Percentiles rank a stretch among this genome's conserved stretches.
phyloP scores from a whole-genome alignment of 2,113 vertebrate species.

The Falco punctatus region DNA sequence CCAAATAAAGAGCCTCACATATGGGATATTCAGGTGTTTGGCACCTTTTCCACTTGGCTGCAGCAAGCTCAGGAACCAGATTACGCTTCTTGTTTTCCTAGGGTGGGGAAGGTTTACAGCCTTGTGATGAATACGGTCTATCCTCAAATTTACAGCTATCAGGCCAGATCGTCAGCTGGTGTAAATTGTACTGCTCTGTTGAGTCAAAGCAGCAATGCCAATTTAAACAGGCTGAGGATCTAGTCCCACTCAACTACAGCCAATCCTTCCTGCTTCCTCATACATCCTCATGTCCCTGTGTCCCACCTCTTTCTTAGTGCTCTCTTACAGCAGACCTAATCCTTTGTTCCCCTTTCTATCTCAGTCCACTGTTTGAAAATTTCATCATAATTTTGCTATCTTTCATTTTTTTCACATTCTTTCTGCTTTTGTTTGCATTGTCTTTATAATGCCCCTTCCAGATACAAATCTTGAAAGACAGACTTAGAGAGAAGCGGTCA shows the following conservation, averaged over 20 bases:
- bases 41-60: conserved; percentile 24
- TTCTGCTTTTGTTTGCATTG: neutral
- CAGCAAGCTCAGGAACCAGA: conserved; percentile 11
- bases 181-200: neutral
- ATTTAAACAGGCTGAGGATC: neutral
- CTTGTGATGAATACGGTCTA: neutral
- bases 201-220: neutral
- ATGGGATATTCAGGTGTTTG: conserved; percentile 57
- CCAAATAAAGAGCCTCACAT: neutral
- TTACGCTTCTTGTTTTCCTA: conserved; percentile 37
- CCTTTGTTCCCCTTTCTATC: neutral
- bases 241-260: neutral
- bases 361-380: neutral
- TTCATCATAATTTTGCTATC: neutral
- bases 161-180: conserved; percentile 25
- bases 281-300: neutral
- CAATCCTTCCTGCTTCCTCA: neutral
- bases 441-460: neutral
- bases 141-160: neutral
- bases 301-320: neutral
- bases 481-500: neutral
- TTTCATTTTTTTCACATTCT: accelerated
- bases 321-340: neutral
- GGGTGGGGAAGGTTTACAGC: conserved; percentile 18
- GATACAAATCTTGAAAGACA: neutral